phyloP scores from a whole-genome alignment of 2,113 vertebrate species.

The Uropsilus gracilis region DNA sequence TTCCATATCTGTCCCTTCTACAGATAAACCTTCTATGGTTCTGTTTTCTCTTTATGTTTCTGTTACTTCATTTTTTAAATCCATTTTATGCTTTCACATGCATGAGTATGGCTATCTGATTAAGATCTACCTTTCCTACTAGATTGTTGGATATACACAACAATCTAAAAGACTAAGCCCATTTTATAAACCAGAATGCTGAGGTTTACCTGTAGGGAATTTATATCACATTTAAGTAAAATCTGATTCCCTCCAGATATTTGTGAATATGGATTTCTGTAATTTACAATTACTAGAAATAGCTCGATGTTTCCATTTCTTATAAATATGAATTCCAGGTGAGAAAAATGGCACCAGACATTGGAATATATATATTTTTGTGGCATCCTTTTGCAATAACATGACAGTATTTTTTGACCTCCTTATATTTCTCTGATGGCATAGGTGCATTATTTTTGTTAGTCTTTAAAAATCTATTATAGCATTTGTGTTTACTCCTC shows the following conservation, averaged over 20 bases:
- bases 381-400: not conserved
- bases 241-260: not conserved
- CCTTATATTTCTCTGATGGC: not conserved
- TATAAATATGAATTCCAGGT: not conserved
- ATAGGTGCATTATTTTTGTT: not conserved
- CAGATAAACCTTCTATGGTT: not conserved
- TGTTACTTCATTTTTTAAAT: not conserved
- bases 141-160: accelerated
- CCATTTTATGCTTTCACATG: not conserved
- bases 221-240: not conserved
- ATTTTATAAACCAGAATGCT: not conserved
- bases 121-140: not conserved
- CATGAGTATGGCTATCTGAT: not conserved
- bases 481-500: not conserved
- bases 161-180: not conserved
- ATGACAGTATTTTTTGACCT: not conserved
- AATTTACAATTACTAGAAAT: not conserved
- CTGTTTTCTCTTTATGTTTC: not conserved
- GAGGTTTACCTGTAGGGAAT: not conserved
- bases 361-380: not conserved
- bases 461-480: not conserved
- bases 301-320: not conserved
- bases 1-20: not conserved
- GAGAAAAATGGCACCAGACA: not conserved
- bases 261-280: not conserved